Evolutionary conservation across 2,113 vertebrate species (phyloP).

Genomic region (Spea bombifrons): DNA sequence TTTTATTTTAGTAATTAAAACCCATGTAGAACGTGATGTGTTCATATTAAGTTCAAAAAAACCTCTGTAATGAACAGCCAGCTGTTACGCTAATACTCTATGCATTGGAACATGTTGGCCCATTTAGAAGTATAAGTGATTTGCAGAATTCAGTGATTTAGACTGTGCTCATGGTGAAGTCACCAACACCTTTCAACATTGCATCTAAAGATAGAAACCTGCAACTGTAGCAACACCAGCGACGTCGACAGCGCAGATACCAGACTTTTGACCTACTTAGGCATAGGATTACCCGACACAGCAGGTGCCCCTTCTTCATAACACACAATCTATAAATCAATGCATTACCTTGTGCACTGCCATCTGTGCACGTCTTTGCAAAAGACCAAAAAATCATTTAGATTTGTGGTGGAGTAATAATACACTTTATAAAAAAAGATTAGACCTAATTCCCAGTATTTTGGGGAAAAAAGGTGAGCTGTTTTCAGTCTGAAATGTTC

Average conservation of each 20-base stretch:
- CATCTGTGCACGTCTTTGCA: slow-evolving; percentile 1
- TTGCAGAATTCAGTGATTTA: too few species aligned
- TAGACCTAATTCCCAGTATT: background rate
- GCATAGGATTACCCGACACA: background rate
- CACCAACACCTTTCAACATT: slow-evolving; percentile 11
- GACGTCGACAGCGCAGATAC: background rate
- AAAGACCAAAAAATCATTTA: background rate
- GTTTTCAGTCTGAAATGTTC: background rate
- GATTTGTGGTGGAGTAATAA: background rate
- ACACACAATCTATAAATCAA: slow-evolving; percentile 3
- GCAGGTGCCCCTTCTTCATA: background rate
- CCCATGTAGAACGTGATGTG: too few species aligned
- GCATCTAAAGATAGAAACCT: background rate
- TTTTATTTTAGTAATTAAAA: too few species aligned
- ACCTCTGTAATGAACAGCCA: too few species aligned
- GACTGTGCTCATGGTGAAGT: background rate
- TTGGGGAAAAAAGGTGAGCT: background rate
- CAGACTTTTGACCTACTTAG: background rate
- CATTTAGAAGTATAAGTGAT: too few species aligned
- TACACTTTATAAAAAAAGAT: background rate
- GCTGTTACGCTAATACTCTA: too few species aligned
- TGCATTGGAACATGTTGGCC: too few species aligned
- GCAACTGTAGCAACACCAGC: background rate
- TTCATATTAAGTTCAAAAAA: too few species aligned
- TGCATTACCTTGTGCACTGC: background rate